Evolutionary conservation across 2,797 vertebrate genomes (phyloP).

Genomic region (Crocodylus rhombifer): DNA sequence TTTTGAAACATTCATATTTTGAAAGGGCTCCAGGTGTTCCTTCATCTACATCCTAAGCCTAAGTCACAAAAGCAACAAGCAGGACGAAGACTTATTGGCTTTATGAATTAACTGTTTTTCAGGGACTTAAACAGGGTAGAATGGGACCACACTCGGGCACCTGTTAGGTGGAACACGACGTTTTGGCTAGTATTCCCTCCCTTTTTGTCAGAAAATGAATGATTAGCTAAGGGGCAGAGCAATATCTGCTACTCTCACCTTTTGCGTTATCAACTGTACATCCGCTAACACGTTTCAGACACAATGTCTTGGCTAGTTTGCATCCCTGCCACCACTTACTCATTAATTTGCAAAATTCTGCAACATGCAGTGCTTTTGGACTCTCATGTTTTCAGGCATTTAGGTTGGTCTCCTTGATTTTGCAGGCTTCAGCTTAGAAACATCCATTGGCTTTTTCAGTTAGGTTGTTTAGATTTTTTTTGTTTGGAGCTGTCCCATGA

Average conservation of each 20-base stretch:
- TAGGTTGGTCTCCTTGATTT: neutral
- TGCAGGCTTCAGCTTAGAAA: neutral
- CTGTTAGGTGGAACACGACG: no score
- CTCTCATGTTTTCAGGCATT: neutral
- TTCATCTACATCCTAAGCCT: no score
- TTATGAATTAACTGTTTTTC: no score
- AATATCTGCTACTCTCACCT: neutral
- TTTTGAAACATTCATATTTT: no score
- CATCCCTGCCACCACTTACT: neutral
- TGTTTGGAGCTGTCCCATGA: neutral
- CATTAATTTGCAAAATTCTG: constrained; percentile 25
- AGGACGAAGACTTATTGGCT: no score
- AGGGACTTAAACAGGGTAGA: no score
- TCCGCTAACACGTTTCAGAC: neutral
- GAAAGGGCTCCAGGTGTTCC: no score
- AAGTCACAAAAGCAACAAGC: no score
- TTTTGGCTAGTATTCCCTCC: neutral
- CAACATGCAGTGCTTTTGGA: neutral
- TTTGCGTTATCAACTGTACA: constrained; percentile 1
- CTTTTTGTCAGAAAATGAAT: constrained; percentile 15
- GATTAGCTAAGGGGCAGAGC: neutral
- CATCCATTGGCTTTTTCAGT: neutral
- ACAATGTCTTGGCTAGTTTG: neutral
- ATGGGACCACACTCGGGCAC: no score
- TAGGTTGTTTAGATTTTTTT: neutral